Percentiles rank a stretch among this genome's conserved stretches.
These are phyloP conservation scores for Abrostola tripartita DNA, from an alignment of 2,888 invertebrate species.

Conservation along the genomic window DNA sequence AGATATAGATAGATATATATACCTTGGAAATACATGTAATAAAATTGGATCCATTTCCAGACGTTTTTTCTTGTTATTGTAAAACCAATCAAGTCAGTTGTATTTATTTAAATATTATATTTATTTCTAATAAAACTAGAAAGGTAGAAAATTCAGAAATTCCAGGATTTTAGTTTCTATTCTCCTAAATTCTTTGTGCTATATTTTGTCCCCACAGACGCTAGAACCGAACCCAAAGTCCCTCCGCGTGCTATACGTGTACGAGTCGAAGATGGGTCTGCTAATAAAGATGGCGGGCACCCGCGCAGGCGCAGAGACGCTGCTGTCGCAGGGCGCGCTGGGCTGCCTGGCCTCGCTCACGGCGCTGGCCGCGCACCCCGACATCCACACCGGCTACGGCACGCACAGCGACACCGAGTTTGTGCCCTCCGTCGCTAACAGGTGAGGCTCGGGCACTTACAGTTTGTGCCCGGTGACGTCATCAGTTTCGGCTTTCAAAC, in stretches of 20 bases:
- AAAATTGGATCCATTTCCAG: too few relatives aligned
- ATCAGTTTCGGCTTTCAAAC: too few relatives aligned
- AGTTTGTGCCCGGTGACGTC: too few relatives aligned
- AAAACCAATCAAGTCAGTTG: too few relatives aligned
- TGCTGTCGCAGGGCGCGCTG: conserved; percentile 92
- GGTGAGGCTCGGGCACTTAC: conserved; percentile 56
- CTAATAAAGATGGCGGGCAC: conserved; percentile 91
- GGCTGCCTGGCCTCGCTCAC: conserved; percentile 90
- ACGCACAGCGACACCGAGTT: conserved; percentile 64
- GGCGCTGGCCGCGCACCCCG: conserved; percentile 92
- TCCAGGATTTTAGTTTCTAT: neutral
- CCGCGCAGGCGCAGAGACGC: conserved; percentile 91
- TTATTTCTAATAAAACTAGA: conserved; percentile 8
- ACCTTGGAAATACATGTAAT: too few relatives aligned
- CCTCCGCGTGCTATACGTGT: conserved; percentile 94
- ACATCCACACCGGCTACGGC: conserved; percentile 78
- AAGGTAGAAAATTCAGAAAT: neutral
- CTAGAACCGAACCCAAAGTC: conserved; percentile 90
- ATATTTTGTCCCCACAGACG: conserved; percentile 68
- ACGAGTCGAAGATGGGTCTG: conserved; percentile 95
- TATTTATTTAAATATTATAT: too few relatives aligned
- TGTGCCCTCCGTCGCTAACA: conserved; percentile 72
- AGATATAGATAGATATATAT: too few relatives aligned
- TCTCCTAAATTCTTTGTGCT: too few relatives aligned
- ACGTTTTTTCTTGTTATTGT: too few relatives aligned